A percentile compares a stretch with the other conserved stretches of the same genome.
phyloP scores from a whole-genome alignment of 2,888 invertebrate genomes.

The Mesorhabditis belari region DNA sequence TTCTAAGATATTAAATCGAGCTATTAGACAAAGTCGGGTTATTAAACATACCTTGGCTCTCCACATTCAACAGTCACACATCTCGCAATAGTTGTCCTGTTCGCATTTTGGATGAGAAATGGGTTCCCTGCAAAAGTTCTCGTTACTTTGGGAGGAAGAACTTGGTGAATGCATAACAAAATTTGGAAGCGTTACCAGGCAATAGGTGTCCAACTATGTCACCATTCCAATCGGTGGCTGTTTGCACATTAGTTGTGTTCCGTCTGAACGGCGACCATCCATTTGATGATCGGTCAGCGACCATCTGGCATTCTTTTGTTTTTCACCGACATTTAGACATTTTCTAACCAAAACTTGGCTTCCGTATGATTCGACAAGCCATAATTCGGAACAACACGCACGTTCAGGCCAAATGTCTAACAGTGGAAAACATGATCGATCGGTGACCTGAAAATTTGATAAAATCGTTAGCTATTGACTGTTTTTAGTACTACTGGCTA shows the following conservation, averaged over 20 bases:
- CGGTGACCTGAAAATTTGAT: conserved; percentile 35
- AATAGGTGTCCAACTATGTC: conserved; percentile 16
- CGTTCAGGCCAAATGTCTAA: conserved; percentile 44
- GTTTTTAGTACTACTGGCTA: too few species aligned
- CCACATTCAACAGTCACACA: neutral
- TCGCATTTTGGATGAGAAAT: neutral
- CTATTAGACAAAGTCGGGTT: neutral
- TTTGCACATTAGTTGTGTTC: neutral
- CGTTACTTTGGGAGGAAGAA: too few species aligned
- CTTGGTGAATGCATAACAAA: too few species aligned
- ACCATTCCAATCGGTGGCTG: conserved; percentile 29
- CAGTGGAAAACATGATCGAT: conserved; percentile 41
- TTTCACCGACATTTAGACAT: too few species aligned
- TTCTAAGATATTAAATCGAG: too few species aligned
- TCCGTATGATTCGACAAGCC: conserved; percentile 31
- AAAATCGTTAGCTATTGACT: too few species aligned
- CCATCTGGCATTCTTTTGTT: too few species aligned
- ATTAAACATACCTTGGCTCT: neutral
- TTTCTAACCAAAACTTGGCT: neutral
- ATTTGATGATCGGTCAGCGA: neutral
- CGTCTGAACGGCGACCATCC: neutral
- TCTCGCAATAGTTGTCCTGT: neutral
- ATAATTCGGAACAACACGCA: conserved; percentile 31
- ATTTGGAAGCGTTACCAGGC: neutral
- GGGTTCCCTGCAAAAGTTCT: neutral